Base-by-base conservation (phyloP, 1,140 invertebrate genomes). In the Pteromalus puparum region DNA sequence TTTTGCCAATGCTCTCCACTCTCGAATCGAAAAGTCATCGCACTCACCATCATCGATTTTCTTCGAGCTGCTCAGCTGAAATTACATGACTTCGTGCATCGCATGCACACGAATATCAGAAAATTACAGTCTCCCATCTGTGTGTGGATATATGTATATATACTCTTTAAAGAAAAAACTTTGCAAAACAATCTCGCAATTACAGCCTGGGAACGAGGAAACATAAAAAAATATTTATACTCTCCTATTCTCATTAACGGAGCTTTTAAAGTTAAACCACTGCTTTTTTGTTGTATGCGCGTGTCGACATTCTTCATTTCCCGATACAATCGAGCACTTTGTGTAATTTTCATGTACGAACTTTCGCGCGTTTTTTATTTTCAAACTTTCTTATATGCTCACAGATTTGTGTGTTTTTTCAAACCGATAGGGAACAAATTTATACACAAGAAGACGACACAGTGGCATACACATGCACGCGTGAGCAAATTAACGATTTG, bases 401-500 rank as follows among this genome's bases (percentile, higher is more conserved):
- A 1, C 42, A 9, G 34, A 34, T 34, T 34, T 5, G 34, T 34
- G 2, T 2, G 6, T 42, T 42, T 12, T 42, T 42, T 42, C 30
- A 42, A 42, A 42, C 9, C 38, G 1, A 42, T 42, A 10, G 38
- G 38, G 9, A 38, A 38, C 5, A 38, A 38, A 9, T 38, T 7
- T 38, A 38, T 38, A 38, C 9, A 7, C 6, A 38, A 65, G 53
- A n/a, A n/a, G 7, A 65, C 0, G 53, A 13, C 53, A n/a, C 30
- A 34, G 30, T 34, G 30, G 0, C 30, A 34, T 34, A 65, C 7
- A 42, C 5, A 12, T 0, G 42, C 18, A 9, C 30, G 9, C 21
- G 21, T 5, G 18, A 61, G 18, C 18, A 21, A 74, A 74, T 74
- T 18, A 74, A 74, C 72, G 72, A 74, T 74, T 74, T 74, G 72